phyloP scores from a whole-genome alignment of 2,797 vertebrate species.

The Alcedo quadribrachys region DNA sequence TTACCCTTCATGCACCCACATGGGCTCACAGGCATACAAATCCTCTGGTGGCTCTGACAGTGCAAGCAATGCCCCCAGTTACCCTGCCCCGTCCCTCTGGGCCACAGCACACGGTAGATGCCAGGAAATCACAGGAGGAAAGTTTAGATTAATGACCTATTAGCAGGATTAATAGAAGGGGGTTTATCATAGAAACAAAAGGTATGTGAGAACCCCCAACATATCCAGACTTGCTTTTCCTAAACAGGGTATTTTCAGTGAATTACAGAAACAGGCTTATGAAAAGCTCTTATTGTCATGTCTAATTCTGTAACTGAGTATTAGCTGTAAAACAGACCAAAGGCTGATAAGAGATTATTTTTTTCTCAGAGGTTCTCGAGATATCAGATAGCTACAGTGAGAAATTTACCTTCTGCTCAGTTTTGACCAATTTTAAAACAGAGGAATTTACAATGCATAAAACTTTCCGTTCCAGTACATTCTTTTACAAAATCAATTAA shows the following conservation, averaged over 20 bases:
- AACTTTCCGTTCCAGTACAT: conserved; percentile 40
- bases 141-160: background rate
- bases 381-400: conserved; percentile 51
- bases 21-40: background rate
- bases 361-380: conserved; percentile 44
- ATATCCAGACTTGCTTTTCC: background rate
- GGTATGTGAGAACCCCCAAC: background rate
- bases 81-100: background rate
- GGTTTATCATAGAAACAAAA: background rate
- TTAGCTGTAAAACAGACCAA: conserved; percentile 48
- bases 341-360: conserved; percentile 10
- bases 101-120: background rate
- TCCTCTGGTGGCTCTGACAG: background rate
- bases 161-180: background rate
- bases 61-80: background rate
- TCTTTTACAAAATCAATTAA: conserved; percentile 41
- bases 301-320: conserved; percentile 63
- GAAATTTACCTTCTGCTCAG: conserved; percentile 60
- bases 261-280: conserved; percentile 10
- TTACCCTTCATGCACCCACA: background rate
- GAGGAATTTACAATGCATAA: conserved; percentile 34
- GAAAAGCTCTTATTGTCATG: conserved; percentile 33
- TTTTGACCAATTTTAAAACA: conserved; percentile 56
- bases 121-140: background rate
- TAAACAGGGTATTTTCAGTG: conserved; percentile 36